phyloP scores from a whole-genome alignment of 2,113 vertebrate species.

The Scomber colias region DNA sequence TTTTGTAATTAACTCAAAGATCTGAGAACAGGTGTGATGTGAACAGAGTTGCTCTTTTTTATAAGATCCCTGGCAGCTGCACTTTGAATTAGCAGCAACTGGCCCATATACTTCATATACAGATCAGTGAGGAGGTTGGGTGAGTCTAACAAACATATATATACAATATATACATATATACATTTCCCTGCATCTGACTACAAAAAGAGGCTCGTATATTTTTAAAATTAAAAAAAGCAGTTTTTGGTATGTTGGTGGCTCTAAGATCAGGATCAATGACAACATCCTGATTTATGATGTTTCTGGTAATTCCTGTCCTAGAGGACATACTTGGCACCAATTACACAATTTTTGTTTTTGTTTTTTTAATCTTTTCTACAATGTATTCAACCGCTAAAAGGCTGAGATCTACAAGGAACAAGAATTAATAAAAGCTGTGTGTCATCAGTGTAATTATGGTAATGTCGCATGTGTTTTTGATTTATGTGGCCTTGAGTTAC shows the following conservation, averaged over 20 bases:
- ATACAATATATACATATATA: too few species aligned
- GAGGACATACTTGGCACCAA: slow-evolving; percentile 2
- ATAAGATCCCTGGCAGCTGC: neutral
- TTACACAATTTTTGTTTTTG: slow-evolving; percentile 1
- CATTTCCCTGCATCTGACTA: neutral
- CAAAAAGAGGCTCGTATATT: neutral
- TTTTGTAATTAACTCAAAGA: neutral
- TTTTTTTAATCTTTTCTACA: slow-evolving; percentile 17
- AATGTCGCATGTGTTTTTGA: neutral
- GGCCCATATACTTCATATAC: neutral
- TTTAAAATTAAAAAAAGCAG: too few species aligned
- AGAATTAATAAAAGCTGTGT: neutral
- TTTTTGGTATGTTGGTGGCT: slow-evolving; percentile 10
- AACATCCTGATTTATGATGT: slow-evolving; percentile 12
- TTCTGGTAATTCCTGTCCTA: slow-evolving; percentile 21
- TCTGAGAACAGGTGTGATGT: neutral
- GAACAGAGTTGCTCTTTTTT: neutral
- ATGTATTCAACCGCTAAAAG: neutral
- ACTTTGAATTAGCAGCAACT: neutral
- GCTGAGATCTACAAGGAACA: neutral
- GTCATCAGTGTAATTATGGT: slow-evolving; percentile 19
- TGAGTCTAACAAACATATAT: too few species aligned
- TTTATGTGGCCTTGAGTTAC: neutral
- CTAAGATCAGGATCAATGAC: slow-evolving; percentile 26
- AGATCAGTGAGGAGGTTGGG: neutral